phyloP scores from a whole-genome alignment of 2,888 invertebrate genomes.

The Athalia cordata region DNA sequence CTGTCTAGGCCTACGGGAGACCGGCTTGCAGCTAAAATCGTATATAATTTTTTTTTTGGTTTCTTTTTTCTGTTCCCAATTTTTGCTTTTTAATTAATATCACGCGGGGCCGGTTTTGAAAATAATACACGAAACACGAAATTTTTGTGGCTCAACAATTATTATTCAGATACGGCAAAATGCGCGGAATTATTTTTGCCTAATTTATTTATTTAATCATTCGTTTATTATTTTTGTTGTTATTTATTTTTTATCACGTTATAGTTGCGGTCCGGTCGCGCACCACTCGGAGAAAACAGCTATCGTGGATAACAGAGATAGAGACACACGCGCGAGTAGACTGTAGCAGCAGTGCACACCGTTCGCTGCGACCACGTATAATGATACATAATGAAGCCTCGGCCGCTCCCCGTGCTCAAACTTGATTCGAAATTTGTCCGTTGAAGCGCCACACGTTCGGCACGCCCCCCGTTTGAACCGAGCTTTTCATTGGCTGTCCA shows the following conservation, averaged over 20 bases:
- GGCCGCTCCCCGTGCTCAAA: conserved; percentile 71
- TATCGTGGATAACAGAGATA: conserved; percentile 54
- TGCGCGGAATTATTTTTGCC: neutral
- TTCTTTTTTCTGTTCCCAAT: no score
- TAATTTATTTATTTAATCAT: neutral
- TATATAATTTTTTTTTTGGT: neutral
- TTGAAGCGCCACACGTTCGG: conserved; percentile 62
- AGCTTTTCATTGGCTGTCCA: conserved; percentile 59
- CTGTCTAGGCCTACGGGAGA: neutral
- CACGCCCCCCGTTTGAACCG: conserved; percentile 57
- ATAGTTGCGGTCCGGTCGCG: neutral
- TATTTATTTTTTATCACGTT: neutral
- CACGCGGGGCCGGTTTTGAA: no score
- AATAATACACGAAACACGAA: no score
- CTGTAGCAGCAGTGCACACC: conserved; percentile 73
- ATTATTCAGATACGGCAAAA: no score
- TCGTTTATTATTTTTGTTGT: neutral
- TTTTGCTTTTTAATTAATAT: no score
- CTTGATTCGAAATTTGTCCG: conserved; percentile 60
- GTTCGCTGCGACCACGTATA: conserved; percentile 74
- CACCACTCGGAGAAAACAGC: conserved; percentile 1
- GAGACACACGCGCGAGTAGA: conserved; percentile 67
- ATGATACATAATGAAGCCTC: conserved; percentile 74
- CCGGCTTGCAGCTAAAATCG: neutral
- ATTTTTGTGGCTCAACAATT: no score